Evolutionary conservation across 2,888 invertebrate genomes (phyloP).

Genomic region (Xylota sylvarum): DNA sequence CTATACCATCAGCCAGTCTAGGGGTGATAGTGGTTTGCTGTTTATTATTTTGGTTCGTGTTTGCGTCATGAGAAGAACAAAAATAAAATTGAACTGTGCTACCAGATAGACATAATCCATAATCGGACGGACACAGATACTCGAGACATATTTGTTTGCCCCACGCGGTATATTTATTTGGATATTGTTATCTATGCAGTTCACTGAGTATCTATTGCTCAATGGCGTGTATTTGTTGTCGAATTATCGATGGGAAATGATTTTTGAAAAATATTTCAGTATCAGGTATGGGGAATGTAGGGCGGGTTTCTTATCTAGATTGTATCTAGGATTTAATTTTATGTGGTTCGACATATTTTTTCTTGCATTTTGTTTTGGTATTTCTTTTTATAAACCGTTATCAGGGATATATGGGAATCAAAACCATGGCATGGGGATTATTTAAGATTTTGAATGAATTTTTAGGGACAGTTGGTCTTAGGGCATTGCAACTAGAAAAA

Average conservation of each 20-base stretch:
- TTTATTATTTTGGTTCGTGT: slow-evolving; percentile 33
- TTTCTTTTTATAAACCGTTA: no score
- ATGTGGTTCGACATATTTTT: no score
- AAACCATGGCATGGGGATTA: no score
- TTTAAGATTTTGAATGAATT: no score
- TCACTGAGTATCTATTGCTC: slow-evolving; percentile 25
- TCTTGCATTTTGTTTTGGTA: no score
- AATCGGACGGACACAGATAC: slow-evolving; percentile 42
- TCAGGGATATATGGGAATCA: no score
- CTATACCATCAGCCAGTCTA: not conserved
- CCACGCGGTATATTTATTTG: slow-evolving; percentile 6
- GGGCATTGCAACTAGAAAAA: no score
- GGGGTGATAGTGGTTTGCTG: slow-evolving; percentile 8
- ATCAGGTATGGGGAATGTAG: not conserved
- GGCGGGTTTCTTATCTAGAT: no score
- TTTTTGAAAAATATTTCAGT: not conserved
- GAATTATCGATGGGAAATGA: not conserved
- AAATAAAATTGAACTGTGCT: slow-evolving; percentile 14
- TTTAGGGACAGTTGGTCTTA: no score
- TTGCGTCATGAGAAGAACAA: slow-evolving; percentile 21
- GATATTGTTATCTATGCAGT: slow-evolving; percentile 29
- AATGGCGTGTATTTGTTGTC: not conserved
- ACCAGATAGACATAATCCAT: slow-evolving; percentile 27
- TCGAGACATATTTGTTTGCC: slow-evolving; percentile 23
- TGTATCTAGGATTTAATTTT: no score